Base-by-base conservation (phyloP, 2,797 vertebrate genomes). In the Acipenser ruthenus region DNA sequence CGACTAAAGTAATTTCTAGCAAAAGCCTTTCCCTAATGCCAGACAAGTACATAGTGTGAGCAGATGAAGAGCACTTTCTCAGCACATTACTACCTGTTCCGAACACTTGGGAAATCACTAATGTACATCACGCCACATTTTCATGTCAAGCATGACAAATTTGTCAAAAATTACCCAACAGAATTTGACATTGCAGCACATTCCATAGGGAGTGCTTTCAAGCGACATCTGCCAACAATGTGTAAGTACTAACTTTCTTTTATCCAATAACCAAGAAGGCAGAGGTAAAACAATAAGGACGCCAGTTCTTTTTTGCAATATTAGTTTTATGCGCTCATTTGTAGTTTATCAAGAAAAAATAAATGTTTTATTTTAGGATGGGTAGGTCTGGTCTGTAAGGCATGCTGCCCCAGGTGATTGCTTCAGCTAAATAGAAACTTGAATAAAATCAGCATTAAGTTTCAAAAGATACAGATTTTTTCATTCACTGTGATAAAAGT, bases 1-100 rank as follows among this genome's bases (percentile, higher is more conserved):
- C 89, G 92, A 94, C 94, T 92, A 84, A 91, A 94, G 91, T 93
- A 85, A 92, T 94, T 93, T 91, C 90, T 88, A 90, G 83, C 83
- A 81, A 83, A 87, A 87, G 86, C 77, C 73, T 84, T 79, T 79
- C 86, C 88, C 90, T 86, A 83, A 78, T 88, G 89, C 88, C 88
- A 87, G 86, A 82, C 85, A 86, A 89, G 89, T 85, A 88, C 90
- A 88, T 81, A 81, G 89, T 79, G 89, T 78, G 86, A 92, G 83
- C 80, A 89, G 93, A 93, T 92, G 88, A 94, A 91, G 89, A 87
- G 91, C 91, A 89, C 93, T 94, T 90, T 90, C 86, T 82, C 83
- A 83, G 86, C 88, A 82, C 93, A 91, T 93, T 90, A 92, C 91
- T 87, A 89, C 88, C 89, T 90, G 89, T 91, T 90, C 85, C 79